Base-by-base conservation (phyloP, 23 tunicate genomes). In the Oikopleura dioica region DNA sequence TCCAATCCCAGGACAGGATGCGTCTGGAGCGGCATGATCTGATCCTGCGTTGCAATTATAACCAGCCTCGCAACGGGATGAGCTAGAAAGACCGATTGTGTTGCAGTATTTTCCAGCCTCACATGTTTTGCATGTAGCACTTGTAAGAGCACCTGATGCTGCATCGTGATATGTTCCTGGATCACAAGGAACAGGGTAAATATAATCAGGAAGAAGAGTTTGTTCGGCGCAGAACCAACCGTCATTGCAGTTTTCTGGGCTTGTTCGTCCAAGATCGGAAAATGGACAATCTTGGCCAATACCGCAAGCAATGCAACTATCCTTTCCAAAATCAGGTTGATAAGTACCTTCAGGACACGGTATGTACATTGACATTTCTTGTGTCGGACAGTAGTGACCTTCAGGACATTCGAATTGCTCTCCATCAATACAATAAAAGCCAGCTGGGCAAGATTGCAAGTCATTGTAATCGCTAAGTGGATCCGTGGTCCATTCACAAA, bases 391-490 rank as follows among this genome's bases (percentile, higher is more conserved):
- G 58, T 82, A 91, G 37, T 67, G 82, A 12, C 84, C 83, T 24
- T 51, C 80, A 28, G 50, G 81, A 51, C 97, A 91, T 1, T 72
- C 79, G 31, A 33, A 44, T 9, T 51, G 24, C 35, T 80, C 79
- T 5, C 94, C 97, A 1, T 87, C 84, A 50, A 38, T 26, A 81
- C 97, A 44, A 76, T 77, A 91, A 55, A 91, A 91, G 26, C 97
- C 97, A 5, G 87, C 92, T 29, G 97, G 92, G 36, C 97, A 91
- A 0, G 89, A 68, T n/a, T n/a, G n/a, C n/a, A n/a, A n/a, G n/a
- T n/a, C n/a, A n/a, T n/a, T n/a, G n/a, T n/a, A n/a, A n/a, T n/a
- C n/a, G n/a, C n/a, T n/a, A n/a, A n/a, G n/a, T n/a, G n/a, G n/a
- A n/a, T n/a, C n/a, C n/a, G n/a, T n/a, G n/a, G n/a, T n/a, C n/a